Evolutionary conservation across 2,113 vertebrate genomes (phyloP), one percentile per base, ranked within the genome.

Genomic region (Corythoichthys intestinalis): DNA sequence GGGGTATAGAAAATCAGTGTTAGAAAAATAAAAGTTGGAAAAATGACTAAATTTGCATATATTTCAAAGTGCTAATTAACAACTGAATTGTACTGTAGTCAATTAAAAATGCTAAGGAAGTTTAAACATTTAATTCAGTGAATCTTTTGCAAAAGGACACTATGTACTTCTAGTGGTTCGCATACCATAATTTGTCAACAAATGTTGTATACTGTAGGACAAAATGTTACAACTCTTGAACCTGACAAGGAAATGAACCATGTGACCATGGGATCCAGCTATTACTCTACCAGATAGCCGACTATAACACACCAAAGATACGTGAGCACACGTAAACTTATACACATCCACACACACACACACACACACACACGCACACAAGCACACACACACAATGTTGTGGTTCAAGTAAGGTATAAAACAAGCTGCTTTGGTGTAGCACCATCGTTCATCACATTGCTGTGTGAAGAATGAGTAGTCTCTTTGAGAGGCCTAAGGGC

Each of bases 391-490:
- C 53, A 54, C 57, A 59, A 4, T 13, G 15, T 15, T 41, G 3
- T 7, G 62, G 72, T 65, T 48, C 41, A 15, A 63, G 50, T 73
- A 39, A 34, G 67, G 70, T 66, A 76, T 46, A 69, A 68, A 83
- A 65, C 54, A 50, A 73, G 47, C 71, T 13, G 67, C 73, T 67
- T 70, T 46, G 13, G 54, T 71, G 66, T 79, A 61, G 67, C 78
- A 6, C 67, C 80, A 70, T 85, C 73, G 35, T 87, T 84, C 67
- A 83, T 87, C 86, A 87, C 70, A 68, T 73, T 0, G 12, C 53
- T 17, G 69, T 78, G 70, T 78, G 75, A 70, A 67, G 77, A 85
- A 82, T 80, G 82, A 81, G 68, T 71, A 57, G 73, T 77, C 70
- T 71, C 79, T 74, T 34, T 63, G 68, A 28, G 58, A 75, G 71